Conservation (phyloP, 2,797 vertebrate genomes). For the Cottoperca gobio region DNA sequence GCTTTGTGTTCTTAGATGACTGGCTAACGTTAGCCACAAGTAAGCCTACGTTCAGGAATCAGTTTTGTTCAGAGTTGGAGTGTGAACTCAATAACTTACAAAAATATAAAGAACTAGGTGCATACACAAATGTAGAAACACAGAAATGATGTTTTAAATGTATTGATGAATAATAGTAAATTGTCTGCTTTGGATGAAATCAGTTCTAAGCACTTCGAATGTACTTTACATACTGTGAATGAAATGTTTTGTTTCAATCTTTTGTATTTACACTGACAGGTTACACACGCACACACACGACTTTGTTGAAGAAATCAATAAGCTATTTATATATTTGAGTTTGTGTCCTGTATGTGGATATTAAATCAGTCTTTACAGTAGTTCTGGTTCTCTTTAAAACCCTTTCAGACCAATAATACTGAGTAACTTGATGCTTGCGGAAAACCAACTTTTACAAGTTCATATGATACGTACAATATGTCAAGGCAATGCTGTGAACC, state of each 20-base stretch:
- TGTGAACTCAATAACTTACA: too few species aligned
- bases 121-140: neutral
- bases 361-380: conserved; percentile 24
- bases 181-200: too few species aligned
- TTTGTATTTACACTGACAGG: neutral
- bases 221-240: neutral
- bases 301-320: neutral
- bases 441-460: conserved; percentile 27
- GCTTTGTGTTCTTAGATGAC: too few species aligned
- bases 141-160: neutral
- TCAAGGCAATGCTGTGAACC: conserved; percentile 32
- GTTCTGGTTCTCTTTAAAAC: conserved; percentile 14
- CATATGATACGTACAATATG: conserved; percentile 28
- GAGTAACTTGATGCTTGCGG: conserved; percentile 6
- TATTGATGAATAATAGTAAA: neutral
- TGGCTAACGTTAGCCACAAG: too few species aligned
- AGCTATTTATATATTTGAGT: neutral
- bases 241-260: neutral
- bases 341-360: neutral
- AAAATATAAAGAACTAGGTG: neutral
- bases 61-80: neutral
- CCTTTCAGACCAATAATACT: conserved; percentile 10
- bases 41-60: neutral
- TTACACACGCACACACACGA: neutral
- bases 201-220: neutral